Conservation (phyloP, 2,888 invertebrate species). For the Phyllotreta cruciferae region DNA sequence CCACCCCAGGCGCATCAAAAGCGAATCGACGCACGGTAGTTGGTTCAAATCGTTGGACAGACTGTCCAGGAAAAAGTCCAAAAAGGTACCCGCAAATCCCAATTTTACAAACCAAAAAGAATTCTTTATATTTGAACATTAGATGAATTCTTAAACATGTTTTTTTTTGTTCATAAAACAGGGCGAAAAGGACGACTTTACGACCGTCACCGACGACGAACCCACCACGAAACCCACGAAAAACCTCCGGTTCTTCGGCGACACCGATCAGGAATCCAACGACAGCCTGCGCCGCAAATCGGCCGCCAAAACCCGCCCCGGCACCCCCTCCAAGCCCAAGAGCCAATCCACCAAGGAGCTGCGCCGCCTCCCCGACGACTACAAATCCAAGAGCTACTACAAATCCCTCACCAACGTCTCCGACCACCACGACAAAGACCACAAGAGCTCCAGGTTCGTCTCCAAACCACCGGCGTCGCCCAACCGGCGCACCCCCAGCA, state of each 20-base stretch:
- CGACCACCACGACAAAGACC: constrained; percentile 47
- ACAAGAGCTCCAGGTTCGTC: constrained; percentile 50
- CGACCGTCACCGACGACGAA: constrained; percentile 62
- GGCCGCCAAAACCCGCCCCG: constrained; percentile 45
- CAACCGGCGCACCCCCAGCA: constrained; percentile 40
- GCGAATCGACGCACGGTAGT: constrained; percentile 60
- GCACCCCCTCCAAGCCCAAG: constrained; percentile 40
- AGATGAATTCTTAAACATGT: constrained; percentile 1
- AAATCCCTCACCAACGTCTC: constrained; percentile 55
- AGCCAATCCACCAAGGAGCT: constrained; percentile 62
- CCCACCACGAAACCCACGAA: constrained; percentile 63
- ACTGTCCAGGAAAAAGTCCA: constrained; percentile 71
- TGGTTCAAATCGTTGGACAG: constrained; percentile 85
- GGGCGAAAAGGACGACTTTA: constrained; percentile 60
- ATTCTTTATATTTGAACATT: neutral
- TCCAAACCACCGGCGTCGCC: constrained; percentile 58
- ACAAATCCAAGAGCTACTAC: constrained; percentile 49
- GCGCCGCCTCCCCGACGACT: constrained; percentile 66
- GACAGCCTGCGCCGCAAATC: constrained; percentile 59
- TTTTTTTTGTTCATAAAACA: constrained; percentile 43
- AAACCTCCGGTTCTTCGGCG: constrained; percentile 83
- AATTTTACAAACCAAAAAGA: neutral
- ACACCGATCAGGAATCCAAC: constrained; percentile 81
- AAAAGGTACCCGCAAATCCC: constrained; percentile 59
- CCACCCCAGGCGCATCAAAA: constrained; percentile 56